Evolutionary conservation across 2,113 vertebrate species (phyloP), one percentile per base, ranked within the genome.

Genomic region (Peromyscus maniculatus): DNA sequence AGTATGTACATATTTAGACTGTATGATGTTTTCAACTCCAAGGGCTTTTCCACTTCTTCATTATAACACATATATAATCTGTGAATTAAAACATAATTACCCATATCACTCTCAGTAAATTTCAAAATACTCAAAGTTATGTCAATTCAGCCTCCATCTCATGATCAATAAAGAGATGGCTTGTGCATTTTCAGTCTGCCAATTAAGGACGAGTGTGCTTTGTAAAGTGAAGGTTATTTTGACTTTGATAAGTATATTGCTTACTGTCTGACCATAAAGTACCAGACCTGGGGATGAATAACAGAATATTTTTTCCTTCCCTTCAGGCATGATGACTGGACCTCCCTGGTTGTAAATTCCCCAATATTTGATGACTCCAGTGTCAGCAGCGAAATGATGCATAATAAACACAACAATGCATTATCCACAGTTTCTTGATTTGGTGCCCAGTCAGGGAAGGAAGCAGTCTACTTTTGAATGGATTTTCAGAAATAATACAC

Each of bases 151-250:
- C 66, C 66, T 92, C 59, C 26, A 66, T 84, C 55, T 64, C 80
- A 84, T 46, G 86, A 87, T 80, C 55, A 87, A 71, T 83, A 22
- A 19, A 67, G 86, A 62, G 72, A 10, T 52, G 91, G 67, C n/a
- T 95, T 75, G 5, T 75, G 69, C 7, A 83, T 89, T 96, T 64
- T 91, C 95, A 87, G 79, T 93, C 43, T 21, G 39, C 89, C 11
- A 97, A 94, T 94, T 98, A 96, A 97, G 94, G 36, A 93, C 89
- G 87, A 62, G 55, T 17, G 1, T 80, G 77, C 93, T 97, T 98
- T 96, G 94, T 55, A 33, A 66, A n/a, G 16, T 31, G 91, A 97
- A 97, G 49, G n/a, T 91, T 98, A 97, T 87, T 97, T 98, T 98
- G 33, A 97, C 88, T 96, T 97, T 95, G 78, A 52, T 94, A 84